phyloP scores from a whole-genome alignment of 2,797 vertebrate genomes.

The Semotilus atromaculatus region DNA sequence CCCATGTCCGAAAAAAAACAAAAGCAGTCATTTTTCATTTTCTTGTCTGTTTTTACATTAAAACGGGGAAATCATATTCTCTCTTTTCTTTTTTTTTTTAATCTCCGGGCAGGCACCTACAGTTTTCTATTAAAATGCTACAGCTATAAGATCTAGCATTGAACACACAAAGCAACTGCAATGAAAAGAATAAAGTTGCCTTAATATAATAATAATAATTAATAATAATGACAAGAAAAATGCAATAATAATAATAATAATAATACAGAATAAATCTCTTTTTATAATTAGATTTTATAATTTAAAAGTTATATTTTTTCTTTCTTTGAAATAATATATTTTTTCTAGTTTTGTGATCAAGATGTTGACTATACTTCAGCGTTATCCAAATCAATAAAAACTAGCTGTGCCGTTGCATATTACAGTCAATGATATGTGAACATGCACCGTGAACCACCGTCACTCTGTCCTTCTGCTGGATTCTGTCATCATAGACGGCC shows the following conservation, averaged over 20 bases:
- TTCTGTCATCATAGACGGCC: slow-evolving; percentile 87
- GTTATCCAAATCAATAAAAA: slow-evolving; percentile 99
- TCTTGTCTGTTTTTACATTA: slow-evolving; percentile 80
- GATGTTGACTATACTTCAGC: slow-evolving; percentile 99
- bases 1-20: slow-evolving; percentile 73
- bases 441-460: slow-evolving; percentile 96
- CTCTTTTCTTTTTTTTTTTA: slow-evolving; percentile 42
- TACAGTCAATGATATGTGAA: slow-evolving; percentile 99
- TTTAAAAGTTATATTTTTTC: slow-evolving; percentile 97
- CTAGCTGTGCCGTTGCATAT: slow-evolving; percentile 99
- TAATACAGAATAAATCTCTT: slow-evolving; percentile 99
- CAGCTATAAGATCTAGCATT: slow-evolving; percentile 99
- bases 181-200: slow-evolving; percentile 99
- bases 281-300: slow-evolving; percentile 89
- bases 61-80: slow-evolving; percentile 94
- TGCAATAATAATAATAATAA: slow-evolving; percentile 86
- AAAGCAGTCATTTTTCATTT: slow-evolving; percentile 53
- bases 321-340: slow-evolving; percentile 95
- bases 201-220: slow-evolving; percentile 86
- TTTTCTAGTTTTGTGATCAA: slow-evolving; percentile 89
- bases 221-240: slow-evolving; percentile 78
- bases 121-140: slow-evolving; percentile 99
- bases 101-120: slow-evolving; percentile 96
- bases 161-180: slow-evolving; percentile 99
- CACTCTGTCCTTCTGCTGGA: slow-evolving; percentile 66